Conservation (phyloP, 1,140 invertebrate species). For the Holotrichia oblita region DNA sequence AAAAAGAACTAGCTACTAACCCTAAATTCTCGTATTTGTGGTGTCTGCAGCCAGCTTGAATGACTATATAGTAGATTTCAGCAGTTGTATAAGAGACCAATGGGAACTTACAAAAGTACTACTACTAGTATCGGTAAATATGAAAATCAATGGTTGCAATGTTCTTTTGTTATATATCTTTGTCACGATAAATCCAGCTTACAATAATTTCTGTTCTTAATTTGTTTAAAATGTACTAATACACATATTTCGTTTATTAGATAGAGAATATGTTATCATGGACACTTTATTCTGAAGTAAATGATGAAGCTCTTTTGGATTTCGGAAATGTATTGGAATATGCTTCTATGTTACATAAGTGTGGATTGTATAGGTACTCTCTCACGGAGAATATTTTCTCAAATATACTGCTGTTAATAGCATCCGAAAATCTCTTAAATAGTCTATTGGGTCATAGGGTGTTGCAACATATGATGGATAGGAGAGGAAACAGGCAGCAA, state of each 20-base stretch:
- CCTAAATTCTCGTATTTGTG: too few relatives aligned
- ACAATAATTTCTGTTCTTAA: too few relatives aligned
- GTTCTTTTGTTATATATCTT: too few relatives aligned
- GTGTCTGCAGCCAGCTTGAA: too few relatives aligned
- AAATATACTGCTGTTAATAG: conserved; percentile 63
- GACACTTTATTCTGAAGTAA: conserved; percentile 56
- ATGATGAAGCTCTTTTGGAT: conserved; percentile 61
- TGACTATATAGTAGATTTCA: too few relatives aligned
- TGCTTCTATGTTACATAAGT: conserved; percentile 62
- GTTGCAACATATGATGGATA: conserved; percentile 66
- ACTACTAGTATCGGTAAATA: too few relatives aligned
- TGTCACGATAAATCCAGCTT: too few relatives aligned
- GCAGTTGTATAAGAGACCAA: too few relatives aligned
- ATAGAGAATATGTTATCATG: conserved; percentile 55
- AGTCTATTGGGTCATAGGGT: conserved; percentile 66
- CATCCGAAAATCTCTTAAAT: conserved; percentile 60
- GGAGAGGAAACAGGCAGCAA: conserved; percentile 62
- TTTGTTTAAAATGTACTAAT: too few relatives aligned
- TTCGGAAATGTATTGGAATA: conserved; percentile 64
- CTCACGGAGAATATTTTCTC: conserved; percentile 62
- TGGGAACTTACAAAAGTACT: too few relatives aligned
- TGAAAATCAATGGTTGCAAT: too few relatives aligned
- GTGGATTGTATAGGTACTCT: conserved; percentile 59
- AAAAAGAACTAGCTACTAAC: too few relatives aligned
- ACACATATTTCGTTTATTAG: neutral